These are phyloP conservation scores for Hemistola chrysoprasaria DNA, from an alignment of 2,888 invertebrate species.

Conservation along the genomic window DNA sequence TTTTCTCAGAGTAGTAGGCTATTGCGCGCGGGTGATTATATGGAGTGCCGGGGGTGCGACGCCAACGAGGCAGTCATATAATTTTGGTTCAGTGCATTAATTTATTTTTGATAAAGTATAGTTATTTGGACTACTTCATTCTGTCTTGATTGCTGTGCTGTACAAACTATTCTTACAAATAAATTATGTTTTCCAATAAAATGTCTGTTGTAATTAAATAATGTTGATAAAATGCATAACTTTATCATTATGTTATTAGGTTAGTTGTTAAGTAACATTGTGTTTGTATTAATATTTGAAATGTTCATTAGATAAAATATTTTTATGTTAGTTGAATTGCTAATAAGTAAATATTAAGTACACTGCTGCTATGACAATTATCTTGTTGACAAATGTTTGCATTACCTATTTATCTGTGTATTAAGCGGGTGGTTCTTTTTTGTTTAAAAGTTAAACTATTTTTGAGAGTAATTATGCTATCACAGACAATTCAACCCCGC, in stretches of 20 bases:
- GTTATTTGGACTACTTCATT: too few species aligned
- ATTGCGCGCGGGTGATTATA: too few species aligned
- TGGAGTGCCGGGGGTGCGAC: too few species aligned
- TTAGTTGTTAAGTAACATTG: conserved; percentile 7
- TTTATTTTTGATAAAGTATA: too few species aligned
- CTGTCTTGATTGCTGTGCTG: neutral
- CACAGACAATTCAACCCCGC: too few species aligned
- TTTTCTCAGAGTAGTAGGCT: too few species aligned
- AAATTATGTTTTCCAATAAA: conserved; percentile 3
- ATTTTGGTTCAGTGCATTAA: too few species aligned
- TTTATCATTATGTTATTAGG: conserved; percentile 13
- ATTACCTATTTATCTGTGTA: too few species aligned
- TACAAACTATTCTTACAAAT: neutral
- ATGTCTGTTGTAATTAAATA: conserved; percentile 5
- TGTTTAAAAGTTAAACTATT: too few species aligned
- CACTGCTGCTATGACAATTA: conserved; percentile 14
- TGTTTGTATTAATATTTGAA: conserved; percentile 19
- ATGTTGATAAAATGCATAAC: conserved; percentile 4
- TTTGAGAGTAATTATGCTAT: too few species aligned
- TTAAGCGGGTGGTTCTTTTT: too few species aligned
- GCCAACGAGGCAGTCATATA: too few species aligned
- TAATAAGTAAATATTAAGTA: conserved; percentile 5
- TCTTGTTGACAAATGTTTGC: neutral
- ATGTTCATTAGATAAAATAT: conserved; percentile 23
- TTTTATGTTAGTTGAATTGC: conserved; percentile 11